Conservation (phyloP, 2,888 invertebrate genomes). For the Bursaphelenchus okinawaensis region DNA sequence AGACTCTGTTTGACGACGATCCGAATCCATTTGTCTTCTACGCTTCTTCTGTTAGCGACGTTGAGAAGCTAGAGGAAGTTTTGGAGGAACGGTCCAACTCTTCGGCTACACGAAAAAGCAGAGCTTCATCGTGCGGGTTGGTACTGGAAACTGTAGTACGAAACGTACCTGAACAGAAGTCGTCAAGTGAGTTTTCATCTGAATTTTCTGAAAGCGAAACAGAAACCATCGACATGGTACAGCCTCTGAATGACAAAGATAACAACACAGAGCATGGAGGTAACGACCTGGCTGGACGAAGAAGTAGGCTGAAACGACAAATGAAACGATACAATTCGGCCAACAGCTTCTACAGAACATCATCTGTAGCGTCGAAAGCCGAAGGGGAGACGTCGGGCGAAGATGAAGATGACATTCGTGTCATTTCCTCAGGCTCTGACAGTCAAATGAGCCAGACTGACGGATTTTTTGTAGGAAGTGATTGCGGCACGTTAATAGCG, state of each 20-base stretch:
- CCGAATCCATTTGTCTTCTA: constrained; percentile 22
- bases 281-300: neutral
- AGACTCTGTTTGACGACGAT: neutral
- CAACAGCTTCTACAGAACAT: neutral
- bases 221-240: neutral
- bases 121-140: constrained; percentile 1
- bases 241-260: neutral
- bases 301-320: neutral
- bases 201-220: constrained; percentile 6
- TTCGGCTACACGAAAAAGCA: neutral
- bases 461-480: neutral
- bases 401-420: neutral
- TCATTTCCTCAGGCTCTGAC: neutral
- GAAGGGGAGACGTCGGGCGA: neutral
- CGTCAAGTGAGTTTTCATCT: constrained; percentile 5
- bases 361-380: neutral
- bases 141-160: neutral
- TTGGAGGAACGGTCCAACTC: neutral
- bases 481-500: neutral
- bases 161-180: neutral
- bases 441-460: neutral
- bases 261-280: neutral
- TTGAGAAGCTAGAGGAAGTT: neutral
- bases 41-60: constrained; percentile 25
- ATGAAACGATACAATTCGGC: neutral